Conservation (phyloP, 2,797 vertebrate genomes). For the Spea hammondii region DNA sequence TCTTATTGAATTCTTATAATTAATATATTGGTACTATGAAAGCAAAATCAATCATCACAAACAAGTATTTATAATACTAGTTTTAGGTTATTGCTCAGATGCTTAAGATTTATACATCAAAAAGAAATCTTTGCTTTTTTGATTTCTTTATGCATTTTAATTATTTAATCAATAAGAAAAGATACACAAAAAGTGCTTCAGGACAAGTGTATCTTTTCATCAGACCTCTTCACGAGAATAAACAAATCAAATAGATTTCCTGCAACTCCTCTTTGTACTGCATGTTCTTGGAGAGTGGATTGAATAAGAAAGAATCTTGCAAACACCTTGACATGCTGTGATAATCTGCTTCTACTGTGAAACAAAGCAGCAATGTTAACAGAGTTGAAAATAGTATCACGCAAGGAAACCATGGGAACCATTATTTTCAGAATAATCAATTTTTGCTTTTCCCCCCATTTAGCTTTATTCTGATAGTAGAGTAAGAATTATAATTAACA, state of each 20-base stretch:
- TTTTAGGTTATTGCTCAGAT: constrained; percentile 12
- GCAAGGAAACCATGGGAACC: background rate
- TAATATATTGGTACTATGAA: constrained; percentile 19
- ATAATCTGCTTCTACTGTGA: constrained; percentile 26
- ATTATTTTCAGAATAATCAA: too few relatives aligned
- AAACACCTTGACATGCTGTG: constrained; percentile 29
- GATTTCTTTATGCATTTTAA: constrained; percentile 37
- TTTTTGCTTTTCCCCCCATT: too few relatives aligned
- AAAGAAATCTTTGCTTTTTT: constrained; percentile 19
- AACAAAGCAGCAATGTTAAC: constrained; percentile 17
- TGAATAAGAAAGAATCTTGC: constrained; percentile 28
- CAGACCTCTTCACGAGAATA: constrained; percentile 26
- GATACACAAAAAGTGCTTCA: constrained; percentile 41
- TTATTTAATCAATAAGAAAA: constrained; percentile 44
- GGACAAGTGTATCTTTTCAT: constrained; percentile 34
- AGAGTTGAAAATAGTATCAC: constrained; percentile 11
- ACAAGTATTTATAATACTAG: constrained; percentile 27
- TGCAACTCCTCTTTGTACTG: constrained; percentile 11
- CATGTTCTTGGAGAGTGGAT: background rate
- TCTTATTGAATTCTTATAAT: constrained; percentile 21
- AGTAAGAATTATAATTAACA: too few relatives aligned
- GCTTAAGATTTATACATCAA: constrained; percentile 1
- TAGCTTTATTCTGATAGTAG: too few relatives aligned
- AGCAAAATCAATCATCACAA: constrained; percentile 24
- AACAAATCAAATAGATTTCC: constrained; percentile 40